Conservation (phyloP, 37 sponge, comb jelly and placozoan species). For the Bolinopsis microptera region DNA sequence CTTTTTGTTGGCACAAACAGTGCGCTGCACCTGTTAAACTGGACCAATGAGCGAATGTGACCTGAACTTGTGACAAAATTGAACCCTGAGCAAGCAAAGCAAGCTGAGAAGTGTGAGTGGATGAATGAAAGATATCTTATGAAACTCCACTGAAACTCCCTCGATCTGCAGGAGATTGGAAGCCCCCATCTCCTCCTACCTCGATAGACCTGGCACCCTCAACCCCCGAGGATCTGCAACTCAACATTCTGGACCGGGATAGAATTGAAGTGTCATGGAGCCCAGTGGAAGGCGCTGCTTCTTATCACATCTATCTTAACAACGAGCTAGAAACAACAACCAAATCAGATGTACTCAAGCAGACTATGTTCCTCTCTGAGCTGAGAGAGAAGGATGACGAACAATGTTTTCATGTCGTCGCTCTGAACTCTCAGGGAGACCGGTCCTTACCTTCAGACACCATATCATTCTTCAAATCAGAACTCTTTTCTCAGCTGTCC, state of each 20-base stretch:
- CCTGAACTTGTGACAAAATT: background rate
- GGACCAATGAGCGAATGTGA: too few species aligned
- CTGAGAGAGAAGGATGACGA: constrained; percentile 1
- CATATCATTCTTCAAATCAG: background rate
- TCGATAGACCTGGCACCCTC: background rate
- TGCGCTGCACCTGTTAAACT: too few species aligned
- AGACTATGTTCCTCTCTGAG: background rate
- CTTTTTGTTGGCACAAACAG: too few species aligned
- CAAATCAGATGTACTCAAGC: background rate
- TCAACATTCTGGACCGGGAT: constrained; percentile 36
- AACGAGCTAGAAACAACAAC: background rate
- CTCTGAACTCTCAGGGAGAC: background rate
- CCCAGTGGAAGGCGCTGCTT: background rate
- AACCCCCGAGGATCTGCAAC: background rate
- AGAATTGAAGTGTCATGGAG: background rate
- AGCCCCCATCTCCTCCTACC: background rate
- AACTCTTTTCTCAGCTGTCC: background rate
- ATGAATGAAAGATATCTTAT: background rate
- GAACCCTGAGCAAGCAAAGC: background rate
- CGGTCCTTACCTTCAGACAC: background rate
- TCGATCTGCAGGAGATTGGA: background rate
- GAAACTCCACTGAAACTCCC: background rate
- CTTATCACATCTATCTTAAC: background rate
- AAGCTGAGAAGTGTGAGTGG: background rate
- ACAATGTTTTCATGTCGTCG: background rate